Base-by-base conservation (phyloP, 2,113 vertebrate species). In the Pseudorasbora parva region DNA sequence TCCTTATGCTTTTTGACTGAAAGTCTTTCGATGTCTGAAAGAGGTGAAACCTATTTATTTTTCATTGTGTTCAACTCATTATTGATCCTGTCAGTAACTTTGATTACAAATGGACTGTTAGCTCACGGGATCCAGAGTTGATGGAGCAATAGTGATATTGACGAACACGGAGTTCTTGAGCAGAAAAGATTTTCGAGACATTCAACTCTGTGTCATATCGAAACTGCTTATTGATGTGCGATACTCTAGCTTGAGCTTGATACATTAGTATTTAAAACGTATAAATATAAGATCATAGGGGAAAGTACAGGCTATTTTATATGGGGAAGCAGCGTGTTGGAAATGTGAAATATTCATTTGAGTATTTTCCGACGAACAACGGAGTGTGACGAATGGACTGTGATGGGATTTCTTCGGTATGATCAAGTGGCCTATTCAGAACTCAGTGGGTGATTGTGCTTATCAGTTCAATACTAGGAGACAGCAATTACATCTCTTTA, bases 401-500 rank as follows among this genome's bases (percentile, higher is more conserved):
- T 83, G 78, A 81, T 78, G n/a, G 45, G 81, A 80, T 85, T 83
- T 78, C 64, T 87, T 85, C 19, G 51, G n/a, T 8, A 59, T 45
- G 73, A 78, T 87, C 85, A 85, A 81, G 41, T 41, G 30, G 21
- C 14, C 47, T 41, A 2, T 54, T 11, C 69, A 25, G 81, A 71
- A 66, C 79, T 81, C 37, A 49, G 30, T 33, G 66, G 43, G 77
- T 57, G 73, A 56, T 23, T 23, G 43, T 78, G 64, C 73, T 81
- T 74, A 85, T 85, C 85, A 83, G 72, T 79, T 83, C 78, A 75
- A 83, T 78, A 78, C 45, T 83, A 81, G 77, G 30, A 81, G 83
- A 85, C 75, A 43, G 69, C 85, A 83, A 87, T 87, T 83, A 88
- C 73, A 45, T 78, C 66, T 37, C 78, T 86, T 86, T 84, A 83